Conservation (phyloP, 2,113 vertebrate species). For the Tiliqua scincoides region DNA sequence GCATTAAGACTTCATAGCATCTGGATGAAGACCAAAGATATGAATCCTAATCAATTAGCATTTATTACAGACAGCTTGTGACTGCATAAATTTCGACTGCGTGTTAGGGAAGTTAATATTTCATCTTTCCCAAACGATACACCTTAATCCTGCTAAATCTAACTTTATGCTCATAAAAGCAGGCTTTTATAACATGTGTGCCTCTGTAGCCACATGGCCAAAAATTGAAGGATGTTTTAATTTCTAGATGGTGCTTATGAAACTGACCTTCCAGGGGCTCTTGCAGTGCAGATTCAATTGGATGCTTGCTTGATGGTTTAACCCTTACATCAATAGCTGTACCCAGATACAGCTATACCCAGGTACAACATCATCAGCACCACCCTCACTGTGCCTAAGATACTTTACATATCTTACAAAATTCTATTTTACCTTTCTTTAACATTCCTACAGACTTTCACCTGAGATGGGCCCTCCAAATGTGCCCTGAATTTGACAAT, state of each 20-base stretch:
- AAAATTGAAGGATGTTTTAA: neutral
- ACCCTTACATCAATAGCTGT: neutral
- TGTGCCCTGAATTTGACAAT: too few species aligned
- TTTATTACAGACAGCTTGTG: conserved; percentile 58
- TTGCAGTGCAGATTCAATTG: neutral
- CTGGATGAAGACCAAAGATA: conserved; percentile 61
- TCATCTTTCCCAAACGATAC: conserved; percentile 19
- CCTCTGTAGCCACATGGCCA: neutral
- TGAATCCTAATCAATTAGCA: conserved; percentile 63
- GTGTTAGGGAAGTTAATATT: conserved; percentile 51
- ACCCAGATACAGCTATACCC: too few species aligned
- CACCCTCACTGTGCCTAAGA: neutral
- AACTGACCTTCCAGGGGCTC: neutral
- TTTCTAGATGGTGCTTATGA: neutral
- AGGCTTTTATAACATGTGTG: neutral
- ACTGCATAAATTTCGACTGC: conserved; percentile 54
- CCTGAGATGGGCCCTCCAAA: too few species aligned
- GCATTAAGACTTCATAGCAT: conserved; percentile 46
- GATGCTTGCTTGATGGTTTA: neutral
- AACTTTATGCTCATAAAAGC: neutral
- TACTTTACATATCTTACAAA: neutral
- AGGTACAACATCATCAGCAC: too few species aligned
- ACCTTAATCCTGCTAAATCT: conserved; percentile 29
- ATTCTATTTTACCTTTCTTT: too few species aligned
- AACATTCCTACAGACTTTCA: too few species aligned